Conservation (phyloP, 2,113 vertebrate species). For the Hymenochirus boettgeri region DNA sequence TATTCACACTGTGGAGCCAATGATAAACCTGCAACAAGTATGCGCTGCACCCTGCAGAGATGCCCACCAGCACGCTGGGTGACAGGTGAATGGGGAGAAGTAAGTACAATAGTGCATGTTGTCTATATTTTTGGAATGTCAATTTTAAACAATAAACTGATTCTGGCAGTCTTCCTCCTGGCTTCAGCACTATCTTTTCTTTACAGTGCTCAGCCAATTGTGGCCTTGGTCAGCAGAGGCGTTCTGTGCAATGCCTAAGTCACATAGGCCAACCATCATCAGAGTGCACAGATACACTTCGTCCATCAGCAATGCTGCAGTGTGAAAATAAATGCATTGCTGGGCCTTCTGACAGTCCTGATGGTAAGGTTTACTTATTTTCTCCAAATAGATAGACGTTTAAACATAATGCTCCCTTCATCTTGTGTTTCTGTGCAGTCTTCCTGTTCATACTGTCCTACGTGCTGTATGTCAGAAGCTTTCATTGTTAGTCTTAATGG, state of each 20-base stretch:
- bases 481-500: no score
- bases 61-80: constrained; percentile 91
- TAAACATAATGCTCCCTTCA: no score
- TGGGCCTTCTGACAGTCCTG: constrained; percentile 78
- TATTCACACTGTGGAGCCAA: constrained; percentile 73
- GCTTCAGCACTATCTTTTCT: no score
- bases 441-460: no score
- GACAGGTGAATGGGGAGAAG: constrained; percentile 89
- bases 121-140: background rate
- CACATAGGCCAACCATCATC: constrained; percentile 76
- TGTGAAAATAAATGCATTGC: constrained; percentile 88
- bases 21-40: constrained; percentile 80
- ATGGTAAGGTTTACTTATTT: constrained; percentile 69
- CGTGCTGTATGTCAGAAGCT: no score
- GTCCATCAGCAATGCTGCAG: constrained; percentile 79
- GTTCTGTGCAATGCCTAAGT: constrained; percentile 81
- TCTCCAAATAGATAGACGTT: background rate
- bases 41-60: constrained; percentile 91
- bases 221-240: constrained; percentile 85
- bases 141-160: background rate
- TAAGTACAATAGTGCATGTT: constrained; percentile 46
- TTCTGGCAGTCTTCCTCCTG: no score
- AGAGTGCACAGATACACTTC: constrained; percentile 78
- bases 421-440: no score
- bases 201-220: constrained; percentile 85